These are phyloP conservation scores for Botia almorhae DNA, from an alignment of 2,797 vertebrate species.

Conservation along the genomic window DNA sequence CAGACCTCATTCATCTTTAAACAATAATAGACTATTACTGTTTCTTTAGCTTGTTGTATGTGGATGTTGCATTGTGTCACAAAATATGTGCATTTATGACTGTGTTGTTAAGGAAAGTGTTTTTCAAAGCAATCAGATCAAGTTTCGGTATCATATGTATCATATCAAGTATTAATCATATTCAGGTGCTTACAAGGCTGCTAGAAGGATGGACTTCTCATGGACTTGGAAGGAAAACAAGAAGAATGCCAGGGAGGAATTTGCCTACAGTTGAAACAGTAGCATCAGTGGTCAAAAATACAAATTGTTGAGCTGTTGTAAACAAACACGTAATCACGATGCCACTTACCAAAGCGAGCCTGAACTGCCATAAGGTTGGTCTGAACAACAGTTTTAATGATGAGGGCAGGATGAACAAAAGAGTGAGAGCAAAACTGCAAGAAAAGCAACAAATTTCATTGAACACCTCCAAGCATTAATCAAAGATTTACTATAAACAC, in stretches of 20 bases:
- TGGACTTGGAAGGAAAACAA: conserved; percentile 99
- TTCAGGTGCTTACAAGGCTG: conserved; percentile 86
- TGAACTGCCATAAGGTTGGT: conserved; percentile 90
- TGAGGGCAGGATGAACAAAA: conserved; percentile 86
- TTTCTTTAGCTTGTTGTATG: background rate
- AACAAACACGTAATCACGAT: conserved; percentile 17
- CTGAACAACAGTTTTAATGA: conserved; percentile 84
- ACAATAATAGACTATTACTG: background rate
- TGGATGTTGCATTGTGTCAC: background rate
- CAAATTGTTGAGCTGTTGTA: conserved; percentile 29
- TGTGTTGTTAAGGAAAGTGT: background rate
- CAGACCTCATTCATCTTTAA: background rate
- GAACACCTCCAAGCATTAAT: conserved; percentile 30
- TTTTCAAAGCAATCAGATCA: background rate
- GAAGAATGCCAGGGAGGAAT: conserved; percentile 94
- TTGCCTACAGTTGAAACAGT: conserved; percentile 78
- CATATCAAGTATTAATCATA: conserved; percentile 1
- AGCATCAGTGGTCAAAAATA: conserved; percentile 47
- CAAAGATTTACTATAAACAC: conserved; percentile 35
- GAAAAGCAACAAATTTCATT: background rate
- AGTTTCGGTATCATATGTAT: no score
- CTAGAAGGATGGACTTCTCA: conserved; percentile 97
- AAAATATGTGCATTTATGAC: background rate
- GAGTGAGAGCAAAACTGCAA: conserved; percentile 85
- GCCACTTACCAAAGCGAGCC: conserved; percentile 87